Conservation (phyloP, 2,797 vertebrate species). For the Scolopax rusticola region DNA sequence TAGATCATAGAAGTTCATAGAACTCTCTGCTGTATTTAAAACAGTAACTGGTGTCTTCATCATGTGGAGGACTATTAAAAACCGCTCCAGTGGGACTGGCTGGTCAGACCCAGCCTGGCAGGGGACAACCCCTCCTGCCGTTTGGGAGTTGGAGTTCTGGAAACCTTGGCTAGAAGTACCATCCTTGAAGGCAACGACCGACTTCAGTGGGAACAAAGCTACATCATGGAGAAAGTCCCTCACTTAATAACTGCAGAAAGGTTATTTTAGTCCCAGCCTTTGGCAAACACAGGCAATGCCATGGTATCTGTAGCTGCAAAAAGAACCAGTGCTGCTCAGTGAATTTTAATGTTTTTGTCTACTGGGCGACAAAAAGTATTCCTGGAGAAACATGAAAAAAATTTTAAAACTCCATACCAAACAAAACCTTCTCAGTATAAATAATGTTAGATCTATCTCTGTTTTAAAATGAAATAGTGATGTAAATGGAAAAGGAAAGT, state of each 20-base stretch:
- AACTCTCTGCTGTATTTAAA: background rate
- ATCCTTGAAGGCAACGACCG: background rate
- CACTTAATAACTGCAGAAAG: background rate
- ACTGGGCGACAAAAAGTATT: background rate
- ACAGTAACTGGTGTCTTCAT: background rate
- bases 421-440: background rate
- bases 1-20: background rate
- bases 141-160: background rate
- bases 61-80: background rate
- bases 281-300: background rate
- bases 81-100: background rate
- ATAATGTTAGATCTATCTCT: background rate
- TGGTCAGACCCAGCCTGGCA: background rate
- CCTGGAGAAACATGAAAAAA: background rate
- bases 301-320: background rate
- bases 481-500: background rate
- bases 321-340: background rate
- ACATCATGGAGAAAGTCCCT: background rate
- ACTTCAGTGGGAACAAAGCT: background rate
- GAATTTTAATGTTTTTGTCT: background rate
- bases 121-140: rapidly evolving
- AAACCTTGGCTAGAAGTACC: background rate
- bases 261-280: background rate
- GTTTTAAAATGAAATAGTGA: background rate
- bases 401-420: background rate